A percentile compares a stretch with the other conserved stretches of the same genome.
Conservation (phyloP, 2,113 vertebrate genomes). For the Chrysochloris asiatica region DNA sequence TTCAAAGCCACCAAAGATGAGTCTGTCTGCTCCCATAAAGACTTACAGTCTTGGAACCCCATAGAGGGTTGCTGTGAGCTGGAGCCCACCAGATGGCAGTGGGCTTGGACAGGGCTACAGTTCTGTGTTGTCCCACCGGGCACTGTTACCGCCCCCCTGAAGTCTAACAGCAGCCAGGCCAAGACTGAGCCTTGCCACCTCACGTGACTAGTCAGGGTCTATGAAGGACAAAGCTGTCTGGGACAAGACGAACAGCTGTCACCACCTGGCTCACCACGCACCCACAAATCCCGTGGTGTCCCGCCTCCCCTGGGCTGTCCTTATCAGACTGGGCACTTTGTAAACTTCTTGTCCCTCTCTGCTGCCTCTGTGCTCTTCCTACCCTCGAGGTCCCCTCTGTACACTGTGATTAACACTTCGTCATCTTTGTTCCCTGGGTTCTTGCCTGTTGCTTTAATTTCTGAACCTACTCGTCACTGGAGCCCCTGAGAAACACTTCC, state of each 20-base stretch:
- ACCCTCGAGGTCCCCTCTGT: not conserved
- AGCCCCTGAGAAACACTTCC: not conserved
- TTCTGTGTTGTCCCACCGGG: accelerated
- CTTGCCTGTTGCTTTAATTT: not conserved
- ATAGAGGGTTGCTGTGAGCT: too few relatives aligned
- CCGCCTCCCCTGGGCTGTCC: not conserved
- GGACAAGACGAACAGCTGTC: not conserved
- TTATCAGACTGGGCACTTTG: not conserved
- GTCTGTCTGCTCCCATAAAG: too few relatives aligned
- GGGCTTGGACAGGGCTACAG: too few relatives aligned
- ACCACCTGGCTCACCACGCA: not conserved
- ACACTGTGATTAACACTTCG: not conserved
- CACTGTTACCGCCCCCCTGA: not conserved
- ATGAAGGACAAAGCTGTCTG: too few relatives aligned
- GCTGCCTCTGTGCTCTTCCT: not conserved
- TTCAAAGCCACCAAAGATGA: too few relatives aligned
- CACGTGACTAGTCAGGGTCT: too few relatives aligned
- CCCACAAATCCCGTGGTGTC: not conserved
- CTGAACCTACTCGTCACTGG: not conserved
- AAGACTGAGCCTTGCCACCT: not conserved
- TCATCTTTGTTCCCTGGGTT: not conserved
- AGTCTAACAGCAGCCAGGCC: not conserved
- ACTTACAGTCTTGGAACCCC: too few relatives aligned
- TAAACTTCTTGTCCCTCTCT: not conserved
- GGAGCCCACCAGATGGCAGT: too few relatives aligned